A percentile compares a stretch with the other conserved stretches of the same genome.
Conservation (phyloP, 1,140 invertebrate genomes). For the Drosophila orena region DNA sequence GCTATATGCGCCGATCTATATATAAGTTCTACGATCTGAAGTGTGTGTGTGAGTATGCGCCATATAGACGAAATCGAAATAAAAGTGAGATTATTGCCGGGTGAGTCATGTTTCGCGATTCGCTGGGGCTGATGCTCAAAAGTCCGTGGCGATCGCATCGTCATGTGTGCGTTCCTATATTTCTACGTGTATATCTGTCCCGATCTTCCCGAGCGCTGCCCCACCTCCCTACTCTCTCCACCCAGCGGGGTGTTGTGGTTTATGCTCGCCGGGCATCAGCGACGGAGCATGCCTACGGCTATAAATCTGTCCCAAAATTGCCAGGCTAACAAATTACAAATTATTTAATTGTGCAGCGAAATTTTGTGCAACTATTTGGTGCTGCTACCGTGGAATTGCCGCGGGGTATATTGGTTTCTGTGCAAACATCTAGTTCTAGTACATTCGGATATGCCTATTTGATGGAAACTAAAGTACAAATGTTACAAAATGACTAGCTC, state of each 20-base stretch:
- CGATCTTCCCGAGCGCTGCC: neutral
- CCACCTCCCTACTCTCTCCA: neutral
- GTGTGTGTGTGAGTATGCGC: slow-evolving; percentile 19
- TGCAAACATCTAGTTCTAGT: neutral
- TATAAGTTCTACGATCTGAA: slow-evolving; percentile 23
- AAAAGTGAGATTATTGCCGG: slow-evolving; percentile 81
- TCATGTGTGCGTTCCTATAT: slow-evolving; percentile 45
- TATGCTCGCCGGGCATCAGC: slow-evolving; percentile 46
- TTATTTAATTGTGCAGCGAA: slow-evolving; percentile 72
- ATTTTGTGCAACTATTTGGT: slow-evolving; percentile 61
- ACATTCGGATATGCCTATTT: too few species aligned
- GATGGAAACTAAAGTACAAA: too few species aligned
- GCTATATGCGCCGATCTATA: slow-evolving; percentile 32
- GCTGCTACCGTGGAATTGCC: slow-evolving; percentile 11
- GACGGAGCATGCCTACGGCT: slow-evolving; percentile 58
- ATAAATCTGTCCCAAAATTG: slow-evolving; percentile 62
- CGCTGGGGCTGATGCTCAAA: slow-evolving; percentile 21
- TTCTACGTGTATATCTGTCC: slow-evolving; percentile 1
- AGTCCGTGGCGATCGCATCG: slow-evolving; percentile 44
- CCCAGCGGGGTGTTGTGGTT: slow-evolving; percentile 24
- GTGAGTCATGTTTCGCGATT: slow-evolving; percentile 63
- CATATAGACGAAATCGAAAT: slow-evolving; percentile 75
- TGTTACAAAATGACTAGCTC: too few species aligned
- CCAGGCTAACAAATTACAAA: slow-evolving; percentile 59
- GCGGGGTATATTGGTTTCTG: neutral